Percentiles rank a stretch among this genome's conserved stretches.
These are phyloP conservation scores for Anolis apletophallus DNA, from an alignment of 2,797 vertebrate species.

Conservation along the genomic window DNA sequence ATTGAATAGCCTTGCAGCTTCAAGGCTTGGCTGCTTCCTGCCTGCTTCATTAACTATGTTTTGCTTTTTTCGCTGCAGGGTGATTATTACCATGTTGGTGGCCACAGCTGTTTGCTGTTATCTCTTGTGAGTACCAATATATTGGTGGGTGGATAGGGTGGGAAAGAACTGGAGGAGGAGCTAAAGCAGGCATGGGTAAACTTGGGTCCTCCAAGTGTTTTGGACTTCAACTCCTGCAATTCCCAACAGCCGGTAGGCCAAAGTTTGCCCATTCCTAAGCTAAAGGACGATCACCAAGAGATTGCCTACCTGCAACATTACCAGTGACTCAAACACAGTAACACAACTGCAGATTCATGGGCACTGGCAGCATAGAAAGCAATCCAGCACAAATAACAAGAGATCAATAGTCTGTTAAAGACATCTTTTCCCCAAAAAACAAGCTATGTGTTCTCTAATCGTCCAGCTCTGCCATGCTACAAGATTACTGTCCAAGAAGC, in stretches of 20 bases:
- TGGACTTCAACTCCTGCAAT: too few species aligned
- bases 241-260: too few species aligned
- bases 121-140: conserved; percentile 88
- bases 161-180: not conserved
- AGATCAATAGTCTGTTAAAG: too few species aligned
- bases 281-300: not conserved
- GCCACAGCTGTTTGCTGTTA: conserved; percentile 96
- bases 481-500: not conserved
- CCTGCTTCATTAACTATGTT: not conserved
- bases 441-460: not conserved
- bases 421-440: not conserved
- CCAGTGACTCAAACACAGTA: not conserved
- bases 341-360: not conserved
- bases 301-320: not conserved
- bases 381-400: not conserved
- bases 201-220: too few species aligned
- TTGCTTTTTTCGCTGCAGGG: conserved; percentile 78
- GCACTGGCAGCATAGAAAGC: not conserved
- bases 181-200: not conserved
- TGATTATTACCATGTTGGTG: conserved; percentile 95
- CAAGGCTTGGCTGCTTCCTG: too few species aligned
- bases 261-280: too few species aligned
- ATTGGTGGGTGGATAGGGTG: not conserved
- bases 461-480: not conserved
- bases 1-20: too few species aligned